These are phyloP conservation scores for Astyanax mexicanus DNA, from an alignment of 2,797 vertebrate genomes.

Conservation along the genomic window DNA sequence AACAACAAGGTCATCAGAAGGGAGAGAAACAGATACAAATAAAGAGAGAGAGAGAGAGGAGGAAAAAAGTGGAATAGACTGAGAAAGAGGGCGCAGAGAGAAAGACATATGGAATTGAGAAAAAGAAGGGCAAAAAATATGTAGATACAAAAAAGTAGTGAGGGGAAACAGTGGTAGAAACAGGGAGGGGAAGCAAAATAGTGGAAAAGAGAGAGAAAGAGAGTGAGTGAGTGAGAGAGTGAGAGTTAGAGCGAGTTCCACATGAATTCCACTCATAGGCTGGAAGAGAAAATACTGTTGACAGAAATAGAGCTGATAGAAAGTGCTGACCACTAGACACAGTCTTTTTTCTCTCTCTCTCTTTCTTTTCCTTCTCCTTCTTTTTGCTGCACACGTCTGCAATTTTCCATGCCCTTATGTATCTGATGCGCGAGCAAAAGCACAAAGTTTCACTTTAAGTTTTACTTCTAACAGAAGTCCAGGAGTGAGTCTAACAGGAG, in stretches of 20 bases:
- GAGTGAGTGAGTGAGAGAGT: constrained; percentile 7
- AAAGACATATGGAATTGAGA: constrained; percentile 14
- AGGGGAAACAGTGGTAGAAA: not conserved
- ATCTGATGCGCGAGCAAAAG: constrained; percentile 44
- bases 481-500: constrained; percentile 20
- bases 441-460: constrained; percentile 40
- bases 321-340: constrained; percentile 72
- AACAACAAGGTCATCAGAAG: no score
- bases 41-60: no score
- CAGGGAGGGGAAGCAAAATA: not conserved
- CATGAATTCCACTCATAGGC: constrained; percentile 56
- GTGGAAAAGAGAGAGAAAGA: constrained; percentile 52
- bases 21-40: constrained; percentile 24
- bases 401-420: constrained; percentile 46
- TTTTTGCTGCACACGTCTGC: constrained; percentile 44
- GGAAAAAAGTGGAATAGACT: constrained; percentile 45
- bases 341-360: constrained; percentile 22
- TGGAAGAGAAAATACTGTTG: constrained; percentile 72
- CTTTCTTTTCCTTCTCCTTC: not conserved
- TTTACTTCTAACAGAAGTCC: constrained; percentile 28
- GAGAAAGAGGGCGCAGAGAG: constrained; percentile 19
- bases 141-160: no score
- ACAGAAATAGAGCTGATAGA: constrained; percentile 69
- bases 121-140: not conserved
- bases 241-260: constrained; percentile 1